Percentiles rank a stretch among this genome's conserved stretches.
Conservation (phyloP, 2,113 vertebrate genomes). For the Bubalus kerabau region DNA sequence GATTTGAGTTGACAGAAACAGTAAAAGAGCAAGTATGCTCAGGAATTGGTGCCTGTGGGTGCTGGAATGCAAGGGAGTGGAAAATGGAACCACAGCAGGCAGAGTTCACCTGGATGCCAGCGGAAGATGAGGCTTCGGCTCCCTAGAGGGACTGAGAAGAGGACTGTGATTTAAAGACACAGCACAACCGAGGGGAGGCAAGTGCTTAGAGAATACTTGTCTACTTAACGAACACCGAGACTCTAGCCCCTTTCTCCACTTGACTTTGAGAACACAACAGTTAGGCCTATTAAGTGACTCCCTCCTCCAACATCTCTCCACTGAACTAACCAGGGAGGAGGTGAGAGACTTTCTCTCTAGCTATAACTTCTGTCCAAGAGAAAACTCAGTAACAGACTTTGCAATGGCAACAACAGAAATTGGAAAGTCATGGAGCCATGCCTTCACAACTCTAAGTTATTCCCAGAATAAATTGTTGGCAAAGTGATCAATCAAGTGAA, state of each 20-base stretch:
- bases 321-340: not conserved
- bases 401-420: not conserved
- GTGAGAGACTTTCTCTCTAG: not conserved
- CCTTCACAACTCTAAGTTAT: not conserved
- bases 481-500: not conserved
- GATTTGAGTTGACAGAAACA: not conserved
- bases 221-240: not conserved
- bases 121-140: not conserved
- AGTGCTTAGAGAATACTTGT: not conserved
- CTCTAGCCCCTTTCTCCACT: not conserved
- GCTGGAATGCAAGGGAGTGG: not conserved
- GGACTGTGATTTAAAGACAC: not conserved
- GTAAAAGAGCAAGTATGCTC: not conserved
- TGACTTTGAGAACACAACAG: not conserved
- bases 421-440: not conserved
- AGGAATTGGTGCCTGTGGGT: not conserved
- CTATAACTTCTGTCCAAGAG: not conserved
- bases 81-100: not conserved
- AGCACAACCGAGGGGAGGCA: not conserved
- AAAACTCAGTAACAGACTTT: not conserved
- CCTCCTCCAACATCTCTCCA: not conserved
- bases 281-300: not conserved
- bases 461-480: not conserved
- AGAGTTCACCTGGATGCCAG: not conserved
- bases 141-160: not conserved